Conservation (phyloP, 2,113 vertebrate genomes). For the Triplophysa tibetana region DNA sequence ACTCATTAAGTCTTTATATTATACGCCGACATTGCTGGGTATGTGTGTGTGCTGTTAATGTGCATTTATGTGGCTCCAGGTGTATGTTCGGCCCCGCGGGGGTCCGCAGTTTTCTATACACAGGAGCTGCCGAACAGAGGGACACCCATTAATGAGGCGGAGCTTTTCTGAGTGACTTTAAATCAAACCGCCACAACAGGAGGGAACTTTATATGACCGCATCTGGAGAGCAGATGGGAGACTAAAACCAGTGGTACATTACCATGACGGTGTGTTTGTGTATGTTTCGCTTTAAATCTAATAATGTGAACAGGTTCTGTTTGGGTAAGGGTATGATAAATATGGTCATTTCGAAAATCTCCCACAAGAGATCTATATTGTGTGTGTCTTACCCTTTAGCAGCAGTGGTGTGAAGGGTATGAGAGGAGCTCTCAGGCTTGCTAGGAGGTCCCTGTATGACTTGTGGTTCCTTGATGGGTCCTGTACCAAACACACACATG, state of each 20-base stretch:
- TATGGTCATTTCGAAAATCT: too few species aligned
- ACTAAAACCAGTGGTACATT: not conserved
- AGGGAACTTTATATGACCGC: conserved; percentile 34
- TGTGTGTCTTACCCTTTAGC: conserved; percentile 78
- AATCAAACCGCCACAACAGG: conserved; percentile 36
- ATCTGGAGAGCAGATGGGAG: conserved; percentile 55
- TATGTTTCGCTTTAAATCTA: not conserved
- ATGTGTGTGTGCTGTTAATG: not conserved
- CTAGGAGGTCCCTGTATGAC: conserved; percentile 90
- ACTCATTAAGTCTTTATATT: too few species aligned
- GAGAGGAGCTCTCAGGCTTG: conserved; percentile 88
- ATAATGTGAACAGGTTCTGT: not conserved
- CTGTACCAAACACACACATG: conserved; percentile 62
- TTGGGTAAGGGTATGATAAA: not conserved
- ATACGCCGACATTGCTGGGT: not conserved
- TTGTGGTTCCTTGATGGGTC: conserved; percentile 97
- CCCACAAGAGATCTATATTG: not conserved
- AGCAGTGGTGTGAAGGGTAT: conserved; percentile 95
- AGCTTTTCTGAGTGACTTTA: conserved; percentile 31
- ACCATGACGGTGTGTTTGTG: not conserved
- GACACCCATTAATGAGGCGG: conserved; percentile 51
- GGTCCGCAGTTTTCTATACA: conserved; percentile 16
- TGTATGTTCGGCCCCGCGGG: conserved; percentile 32
- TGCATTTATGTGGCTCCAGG: conserved; percentile 1
- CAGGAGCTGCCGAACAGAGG: conserved; percentile 30